Evolutionary conservation across 2,797 vertebrate genomes (phyloP).

Genomic region (Pyrocephalus nanus): DNA sequence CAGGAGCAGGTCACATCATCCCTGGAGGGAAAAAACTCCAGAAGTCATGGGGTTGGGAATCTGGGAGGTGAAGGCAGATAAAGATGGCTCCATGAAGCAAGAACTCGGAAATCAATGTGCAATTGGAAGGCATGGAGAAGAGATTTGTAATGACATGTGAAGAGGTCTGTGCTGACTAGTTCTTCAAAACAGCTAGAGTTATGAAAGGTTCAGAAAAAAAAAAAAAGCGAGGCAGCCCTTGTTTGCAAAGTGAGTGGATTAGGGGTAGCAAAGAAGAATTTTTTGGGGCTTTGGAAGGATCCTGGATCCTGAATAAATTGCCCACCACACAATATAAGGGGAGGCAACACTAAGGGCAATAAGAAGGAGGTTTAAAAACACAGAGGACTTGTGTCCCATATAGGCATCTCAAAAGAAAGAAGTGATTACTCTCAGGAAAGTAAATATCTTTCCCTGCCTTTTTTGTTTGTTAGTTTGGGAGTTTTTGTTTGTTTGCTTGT

Average conservation of each 20-base stretch:
- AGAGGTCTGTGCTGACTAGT: not conserved
- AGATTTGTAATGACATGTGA: not conserved
- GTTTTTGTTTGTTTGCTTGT: not conserved
- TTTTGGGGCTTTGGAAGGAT: not conserved
- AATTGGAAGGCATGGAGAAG: not conserved
- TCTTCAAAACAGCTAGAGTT: not conserved
- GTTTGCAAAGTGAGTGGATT: not conserved
- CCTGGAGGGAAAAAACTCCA: not conserved
- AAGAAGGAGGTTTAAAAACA: not conserved
- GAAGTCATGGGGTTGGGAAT: not conserved
- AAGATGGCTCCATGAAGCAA: not conserved
- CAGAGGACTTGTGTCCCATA: fast-evolving
- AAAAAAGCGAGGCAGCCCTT: not conserved
- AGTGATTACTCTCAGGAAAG: not conserved
- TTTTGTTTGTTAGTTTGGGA: not conserved
- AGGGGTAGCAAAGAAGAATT: not conserved
- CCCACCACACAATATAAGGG: not conserved
- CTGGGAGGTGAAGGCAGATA: not conserved
- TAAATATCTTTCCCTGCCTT: not conserved
- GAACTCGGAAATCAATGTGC: not conserved
- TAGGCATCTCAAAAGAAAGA: not conserved
- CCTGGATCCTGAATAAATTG: not conserved
- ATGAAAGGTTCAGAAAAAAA: not conserved
- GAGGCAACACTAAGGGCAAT: not conserved
- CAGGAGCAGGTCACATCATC: not conserved